Percentiles rank a stretch among this genome's conserved stretches.
phyloP scores from a whole-genome alignment of 1,140 invertebrate species.

The Hyles euphorbiae region DNA sequence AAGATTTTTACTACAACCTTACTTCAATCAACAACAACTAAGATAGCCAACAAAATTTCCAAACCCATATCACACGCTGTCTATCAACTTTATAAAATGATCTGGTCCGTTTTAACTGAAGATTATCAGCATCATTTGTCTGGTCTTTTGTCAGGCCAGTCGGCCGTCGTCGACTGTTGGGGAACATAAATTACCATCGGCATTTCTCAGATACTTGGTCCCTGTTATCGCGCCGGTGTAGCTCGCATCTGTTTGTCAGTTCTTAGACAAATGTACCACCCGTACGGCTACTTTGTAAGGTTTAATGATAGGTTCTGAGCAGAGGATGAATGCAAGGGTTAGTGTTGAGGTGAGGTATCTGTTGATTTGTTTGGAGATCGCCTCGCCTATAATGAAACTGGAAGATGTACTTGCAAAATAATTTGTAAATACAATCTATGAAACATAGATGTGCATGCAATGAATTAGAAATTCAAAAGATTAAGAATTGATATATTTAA shows the following conservation, averaged over 20 bases:
- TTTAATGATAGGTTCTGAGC: constrained; percentile 28
- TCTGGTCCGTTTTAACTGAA: constrained; percentile 38
- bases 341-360: too few species aligned
- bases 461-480: too few species aligned
- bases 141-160: constrained; percentile 61
- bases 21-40: too few species aligned
- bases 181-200: constrained; percentile 65
- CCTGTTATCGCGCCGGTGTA: constrained; percentile 54
- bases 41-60: neutral
- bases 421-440: too few species aligned
- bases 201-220: constrained; percentile 60
- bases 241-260: constrained; percentile 64
- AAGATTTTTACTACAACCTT: too few species aligned
- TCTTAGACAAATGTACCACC: constrained; percentile 66
- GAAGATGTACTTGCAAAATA: too few species aligned
- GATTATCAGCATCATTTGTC: constrained; percentile 69
- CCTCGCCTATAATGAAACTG: too few species aligned
- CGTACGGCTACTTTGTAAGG: constrained; percentile 39
- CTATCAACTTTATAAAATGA: constrained; percentile 19
- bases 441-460: too few species aligned
- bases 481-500: too few species aligned
- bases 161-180: constrained; percentile 30
- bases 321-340: constrained; percentile 8
- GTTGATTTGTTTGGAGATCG: too few species aligned
- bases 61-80: neutral